Percentiles rank a stretch among this genome's conserved stretches.
Conservation (phyloP, 1,140 invertebrate genomes). For the Lineus longissimus region DNA sequence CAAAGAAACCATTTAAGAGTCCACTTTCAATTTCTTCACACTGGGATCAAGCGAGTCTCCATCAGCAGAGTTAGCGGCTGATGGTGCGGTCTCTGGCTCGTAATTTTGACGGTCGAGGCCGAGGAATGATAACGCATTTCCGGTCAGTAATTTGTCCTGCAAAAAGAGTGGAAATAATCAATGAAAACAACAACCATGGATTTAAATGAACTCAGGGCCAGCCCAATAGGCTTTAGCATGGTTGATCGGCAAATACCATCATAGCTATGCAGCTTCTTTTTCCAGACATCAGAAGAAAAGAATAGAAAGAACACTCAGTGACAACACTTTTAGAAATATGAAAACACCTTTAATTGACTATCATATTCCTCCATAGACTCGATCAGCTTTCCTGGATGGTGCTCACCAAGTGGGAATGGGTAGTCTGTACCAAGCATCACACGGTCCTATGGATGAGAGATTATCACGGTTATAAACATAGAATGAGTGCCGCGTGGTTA, state of each 20-base stretch:
- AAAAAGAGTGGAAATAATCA: slow-evolving; percentile 11
- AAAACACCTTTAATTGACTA: slow-evolving; percentile 27
- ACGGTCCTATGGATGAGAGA: slow-evolving; percentile 54
- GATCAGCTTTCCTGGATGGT: slow-evolving; percentile 58
- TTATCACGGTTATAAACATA: too few species aligned
- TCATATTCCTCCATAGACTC: slow-evolving; percentile 45
- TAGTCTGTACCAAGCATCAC: slow-evolving; percentile 63
- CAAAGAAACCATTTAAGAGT: too few species aligned
- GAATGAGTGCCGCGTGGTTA: neutral
- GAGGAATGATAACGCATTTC: slow-evolving; percentile 40
- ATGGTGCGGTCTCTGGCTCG: neutral
- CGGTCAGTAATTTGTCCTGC: slow-evolving; percentile 35
- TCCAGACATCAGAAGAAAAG: neutral
- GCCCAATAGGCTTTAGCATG: too few species aligned
- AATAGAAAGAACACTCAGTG: neutral
- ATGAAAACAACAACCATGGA: neutral
- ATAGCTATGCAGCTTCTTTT: too few species aligned
- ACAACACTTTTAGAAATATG: neutral
- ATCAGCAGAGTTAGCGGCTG: too few species aligned
- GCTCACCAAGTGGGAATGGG: slow-evolving; percentile 63
- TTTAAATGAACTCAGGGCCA: too few species aligned
- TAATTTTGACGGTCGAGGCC: slow-evolving; percentile 25
- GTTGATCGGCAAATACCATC: too few species aligned
- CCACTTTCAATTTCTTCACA: too few species aligned
- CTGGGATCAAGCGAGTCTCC: too few species aligned